Evolutionary conservation across 2,888 invertebrate species (phyloP), one percentile per base, ranked within the genome.

Genomic region (Ephialtes manifestator): DNA sequence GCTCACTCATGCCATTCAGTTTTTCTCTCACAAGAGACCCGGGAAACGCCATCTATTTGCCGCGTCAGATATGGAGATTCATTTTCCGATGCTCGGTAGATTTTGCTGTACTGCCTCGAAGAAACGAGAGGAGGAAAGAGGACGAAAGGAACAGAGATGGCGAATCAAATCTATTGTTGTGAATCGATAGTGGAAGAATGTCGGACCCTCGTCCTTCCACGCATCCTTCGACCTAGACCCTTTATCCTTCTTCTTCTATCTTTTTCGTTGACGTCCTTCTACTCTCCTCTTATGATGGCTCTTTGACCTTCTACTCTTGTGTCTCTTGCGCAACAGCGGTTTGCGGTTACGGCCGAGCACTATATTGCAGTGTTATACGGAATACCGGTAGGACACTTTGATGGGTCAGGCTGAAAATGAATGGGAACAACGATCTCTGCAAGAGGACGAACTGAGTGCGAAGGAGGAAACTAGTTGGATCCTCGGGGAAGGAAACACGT

Each of bases 51-150:
- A 89, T 91, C 91, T 89, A 90, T 92, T 87, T 89, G 86, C 88
- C 89, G 90, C 90, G 91, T 92, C 92, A 91, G 91, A 93, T 93
- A 93, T 93, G 92, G 92, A 93, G 93, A 93, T 93, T 93, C 92
- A 93, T 93, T 92, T 93, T 87, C 83, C 87, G 90, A 91, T 92
- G 55, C 43, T 90, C 84, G 87, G 86, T 81, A 74, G 77, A 81
- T 81, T 76, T 81, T 63, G 72, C 74, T 43, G 70, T 60, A 15
- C 18, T 60, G 85, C 82, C 81, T 81, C 65, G 53, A 70, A 55
- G 60, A 84, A 48, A 78, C 46, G 68, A 72, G 79, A 84, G 75
- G 76, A 83, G 71, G 80, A 83, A 63, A 86, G 84, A 86, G 70
- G 63, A 75, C 10, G 65, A 65, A 24, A 20, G 31, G 71, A 39